Evolutionary conservation across 2,888 invertebrate species (phyloP).

Genomic region (Netelia melanura): DNA sequence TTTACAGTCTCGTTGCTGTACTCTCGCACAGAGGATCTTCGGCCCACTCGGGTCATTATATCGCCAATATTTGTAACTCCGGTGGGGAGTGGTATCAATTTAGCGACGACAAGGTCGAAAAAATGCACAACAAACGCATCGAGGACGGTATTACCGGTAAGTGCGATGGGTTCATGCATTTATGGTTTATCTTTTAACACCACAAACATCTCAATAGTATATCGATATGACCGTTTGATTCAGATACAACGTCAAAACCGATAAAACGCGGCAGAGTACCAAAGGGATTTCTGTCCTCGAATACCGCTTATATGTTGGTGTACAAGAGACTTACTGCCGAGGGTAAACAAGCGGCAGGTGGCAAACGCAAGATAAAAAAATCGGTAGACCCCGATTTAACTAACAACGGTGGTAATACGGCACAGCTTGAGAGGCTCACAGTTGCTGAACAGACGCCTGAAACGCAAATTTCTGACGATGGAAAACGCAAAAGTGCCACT

Average conservation of each 20-base stretch:
- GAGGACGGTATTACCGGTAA: slow-evolving; percentile 80
- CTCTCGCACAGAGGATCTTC: slow-evolving; percentile 88
- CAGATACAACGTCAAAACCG: slow-evolving; percentile 78
- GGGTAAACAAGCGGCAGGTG: slow-evolving; percentile 27
- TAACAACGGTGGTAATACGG: slow-evolving; percentile 63
- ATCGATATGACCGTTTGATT: not conserved
- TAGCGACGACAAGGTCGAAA: slow-evolving; percentile 87
- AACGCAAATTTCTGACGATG: slow-evolving; percentile 50
- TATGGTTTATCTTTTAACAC: no score
- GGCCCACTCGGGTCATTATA: slow-evolving; percentile 89
- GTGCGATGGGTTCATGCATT: not conserved
- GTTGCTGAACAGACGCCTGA: slow-evolving; percentile 62
- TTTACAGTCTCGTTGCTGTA: slow-evolving; percentile 88
- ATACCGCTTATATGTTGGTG: slow-evolving; percentile 88
- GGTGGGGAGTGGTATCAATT: slow-evolving; percentile 88
- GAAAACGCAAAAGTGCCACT: slow-evolving; percentile 65
- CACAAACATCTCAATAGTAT: not conserved
- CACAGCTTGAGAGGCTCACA: slow-evolving; percentile 65
- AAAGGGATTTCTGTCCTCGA: slow-evolving; percentile 86
- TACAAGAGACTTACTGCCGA: slow-evolving; percentile 83
- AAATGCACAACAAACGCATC: slow-evolving; percentile 84
- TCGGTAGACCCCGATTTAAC: slow-evolving; percentile 60
- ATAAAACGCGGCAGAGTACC: slow-evolving; percentile 82
- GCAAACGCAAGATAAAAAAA: slow-evolving; percentile 55
- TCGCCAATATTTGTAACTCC: slow-evolving; percentile 84